A percentile compares a stretch with the other conserved stretches of the same genome.
These are phyloP conservation scores for Exocentrus adspersus DNA, from an alignment of 2,888 invertebrate species.

Conservation along the genomic window DNA sequence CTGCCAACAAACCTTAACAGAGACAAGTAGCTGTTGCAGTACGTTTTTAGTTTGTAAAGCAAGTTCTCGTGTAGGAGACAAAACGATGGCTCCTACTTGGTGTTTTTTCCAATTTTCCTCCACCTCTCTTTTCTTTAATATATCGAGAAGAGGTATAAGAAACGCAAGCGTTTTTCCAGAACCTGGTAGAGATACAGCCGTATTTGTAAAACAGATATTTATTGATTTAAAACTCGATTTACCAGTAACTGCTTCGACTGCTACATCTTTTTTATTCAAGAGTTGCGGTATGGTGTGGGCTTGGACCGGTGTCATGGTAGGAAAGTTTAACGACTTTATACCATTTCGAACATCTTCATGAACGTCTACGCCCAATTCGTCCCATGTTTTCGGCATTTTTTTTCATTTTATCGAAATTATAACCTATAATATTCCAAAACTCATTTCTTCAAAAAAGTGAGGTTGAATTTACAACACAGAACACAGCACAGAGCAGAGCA, in stretches of 20 bases:
- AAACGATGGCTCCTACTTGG: slow-evolving; percentile 87
- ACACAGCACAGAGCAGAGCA: not conserved
- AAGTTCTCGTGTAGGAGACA: slow-evolving; percentile 96
- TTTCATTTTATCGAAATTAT: not conserved
- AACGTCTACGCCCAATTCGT: slow-evolving; percentile 62
- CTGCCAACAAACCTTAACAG: slow-evolving; percentile 61
- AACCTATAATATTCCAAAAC: not conserved
- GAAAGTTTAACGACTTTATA: slow-evolving; percentile 66
- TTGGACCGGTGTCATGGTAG: slow-evolving; percentile 73
- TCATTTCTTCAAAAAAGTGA: not conserved
- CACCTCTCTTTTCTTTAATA: slow-evolving; percentile 73
- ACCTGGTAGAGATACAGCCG: slow-evolving; percentile 65
- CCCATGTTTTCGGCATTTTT: slow-evolving; percentile 63
- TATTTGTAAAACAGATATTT: slow-evolving; percentile 1
- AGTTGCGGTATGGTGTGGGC: slow-evolving; percentile 90
- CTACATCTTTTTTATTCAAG: slow-evolving; percentile 92
- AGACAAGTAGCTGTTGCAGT: slow-evolving; percentile 64
- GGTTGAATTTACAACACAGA: not conserved
- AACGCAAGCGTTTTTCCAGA: slow-evolving; percentile 98
- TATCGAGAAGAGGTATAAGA: slow-evolving; percentile 90
- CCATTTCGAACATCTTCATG: slow-evolving; percentile 63
- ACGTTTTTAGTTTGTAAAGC: slow-evolving; percentile 88
- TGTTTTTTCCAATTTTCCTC: slow-evolving; percentile 74
- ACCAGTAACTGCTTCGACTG: slow-evolving; percentile 94
- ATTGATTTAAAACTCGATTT: not conserved